These are phyloP conservation scores for Microctonus aethiopoides DNA, from an alignment of 2,888 invertebrate species.

Conservation along the genomic window DNA sequence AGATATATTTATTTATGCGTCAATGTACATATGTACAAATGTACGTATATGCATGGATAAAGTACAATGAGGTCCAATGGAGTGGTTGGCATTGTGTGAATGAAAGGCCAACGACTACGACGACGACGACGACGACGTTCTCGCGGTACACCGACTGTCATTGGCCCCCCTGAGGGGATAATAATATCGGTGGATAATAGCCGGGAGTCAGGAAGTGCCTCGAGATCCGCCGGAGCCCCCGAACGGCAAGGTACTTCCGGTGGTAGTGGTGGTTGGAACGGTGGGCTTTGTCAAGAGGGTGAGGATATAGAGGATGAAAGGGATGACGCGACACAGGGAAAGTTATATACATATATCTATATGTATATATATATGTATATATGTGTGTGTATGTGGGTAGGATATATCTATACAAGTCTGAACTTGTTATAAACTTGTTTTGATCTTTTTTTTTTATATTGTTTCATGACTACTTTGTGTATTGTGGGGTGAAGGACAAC, in stretches of 20 bases:
- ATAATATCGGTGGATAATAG: slow-evolving; percentile 59
- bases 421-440: too few relatives aligned
- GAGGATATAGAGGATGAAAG: not conserved
- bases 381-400: not conserved
- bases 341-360: not conserved
- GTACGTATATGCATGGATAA: slow-evolving; percentile 10
- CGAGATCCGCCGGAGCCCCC: slow-evolving; percentile 36
- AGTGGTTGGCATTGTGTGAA: slow-evolving; percentile 17
- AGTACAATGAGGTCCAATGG: not conserved
- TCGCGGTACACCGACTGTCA: slow-evolving; percentile 40
- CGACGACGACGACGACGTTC: not conserved
- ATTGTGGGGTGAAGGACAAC: too few relatives aligned
- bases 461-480: too few relatives aligned
- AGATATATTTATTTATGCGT: too few relatives aligned
- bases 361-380: not conserved
- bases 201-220: slow-evolving; percentile 43
- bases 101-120: slow-evolving; percentile 12
- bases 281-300: not conserved
- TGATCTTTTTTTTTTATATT: too few relatives aligned
- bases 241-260: slow-evolving; percentile 38
- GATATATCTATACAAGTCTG: too few relatives aligned
- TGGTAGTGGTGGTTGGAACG: slow-evolving; percentile 12
- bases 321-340: not conserved
- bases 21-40: not conserved
- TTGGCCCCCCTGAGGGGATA: slow-evolving; percentile 53